Conservation (phyloP, 1,140 invertebrate species). For the Papilio polytes region DNA sequence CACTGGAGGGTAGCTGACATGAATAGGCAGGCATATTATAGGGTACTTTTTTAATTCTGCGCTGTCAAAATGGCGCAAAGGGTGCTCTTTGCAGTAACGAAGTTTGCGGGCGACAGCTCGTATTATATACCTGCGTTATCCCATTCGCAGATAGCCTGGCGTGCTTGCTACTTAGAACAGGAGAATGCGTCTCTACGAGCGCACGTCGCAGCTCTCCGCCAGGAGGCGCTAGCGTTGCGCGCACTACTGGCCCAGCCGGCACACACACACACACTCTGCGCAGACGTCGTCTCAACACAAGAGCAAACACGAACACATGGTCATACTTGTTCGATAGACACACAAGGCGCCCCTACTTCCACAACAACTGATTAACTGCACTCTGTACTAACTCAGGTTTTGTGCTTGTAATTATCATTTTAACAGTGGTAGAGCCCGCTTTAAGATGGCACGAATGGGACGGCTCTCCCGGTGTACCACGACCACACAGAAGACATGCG, state of each 20-base stretch:
- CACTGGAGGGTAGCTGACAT: too few species aligned
- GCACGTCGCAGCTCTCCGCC: slow-evolving; percentile 90
- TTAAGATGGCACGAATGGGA: too few species aligned
- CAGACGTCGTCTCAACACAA: not conserved
- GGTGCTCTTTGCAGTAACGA: too few species aligned
- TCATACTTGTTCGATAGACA: not conserved
- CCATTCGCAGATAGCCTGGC: slow-evolving; percentile 88
- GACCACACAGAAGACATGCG: too few species aligned
- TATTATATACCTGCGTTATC: not conserved
- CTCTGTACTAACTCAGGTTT: too few species aligned
- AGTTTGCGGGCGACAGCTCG: too few species aligned
- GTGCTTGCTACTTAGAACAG: slow-evolving; percentile 92
- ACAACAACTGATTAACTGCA: slow-evolving; percentile 63
- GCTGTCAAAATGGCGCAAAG: too few species aligned
- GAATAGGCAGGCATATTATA: too few species aligned
- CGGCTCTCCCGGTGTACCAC: too few species aligned
- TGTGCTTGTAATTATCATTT: too few species aligned
- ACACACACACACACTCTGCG: not conserved
- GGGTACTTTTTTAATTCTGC: too few species aligned
- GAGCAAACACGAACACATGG: not conserved
- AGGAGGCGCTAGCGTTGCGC: slow-evolving; percentile 90
- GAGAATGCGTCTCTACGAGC: slow-evolving; percentile 93
- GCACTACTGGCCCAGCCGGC: slow-evolving; percentile 83
- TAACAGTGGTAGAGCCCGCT: too few species aligned
- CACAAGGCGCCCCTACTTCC: slow-evolving; percentile 53